Percentiles rank a stretch among this genome's conserved stretches.
Conservation (phyloP, 2,113 vertebrate species). For the Crypturellus undulatus region DNA sequence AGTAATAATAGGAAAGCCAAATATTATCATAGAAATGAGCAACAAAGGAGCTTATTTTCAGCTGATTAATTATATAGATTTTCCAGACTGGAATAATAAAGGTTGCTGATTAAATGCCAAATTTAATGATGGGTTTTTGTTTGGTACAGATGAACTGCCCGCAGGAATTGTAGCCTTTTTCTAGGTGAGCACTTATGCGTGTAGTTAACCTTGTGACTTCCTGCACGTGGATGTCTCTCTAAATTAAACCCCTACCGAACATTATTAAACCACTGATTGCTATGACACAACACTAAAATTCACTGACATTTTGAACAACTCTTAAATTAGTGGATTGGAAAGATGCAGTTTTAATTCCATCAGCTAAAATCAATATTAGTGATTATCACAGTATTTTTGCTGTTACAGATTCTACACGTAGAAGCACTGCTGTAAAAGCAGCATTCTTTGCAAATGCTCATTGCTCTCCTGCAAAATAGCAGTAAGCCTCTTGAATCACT, state of each 20-base stretch:
- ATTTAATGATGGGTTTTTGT: neutral
- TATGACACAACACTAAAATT: neutral
- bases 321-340: neutral
- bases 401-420: neutral
- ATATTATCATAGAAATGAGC: neutral
- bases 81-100: neutral
- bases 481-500: neutral
- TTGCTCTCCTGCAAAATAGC: neutral
- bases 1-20: neutral
- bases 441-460: neutral
- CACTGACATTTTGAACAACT: neutral
- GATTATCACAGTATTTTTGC: neutral
- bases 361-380: neutral
- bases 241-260: neutral
- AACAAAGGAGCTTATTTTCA: neutral
- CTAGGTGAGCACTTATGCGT: neutral
- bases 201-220: neutral
- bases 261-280: neutral
- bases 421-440: neutral
- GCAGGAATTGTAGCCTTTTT: neutral
- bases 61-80: neutral
- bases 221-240: neutral
- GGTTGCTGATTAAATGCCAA: rapidly evolving
- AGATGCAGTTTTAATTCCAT: neutral
- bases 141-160: neutral